These are phyloP conservation scores for Artibeus lituratus DNA, from an alignment of 2,797 vertebrate species.

Conservation along the genomic window DNA sequence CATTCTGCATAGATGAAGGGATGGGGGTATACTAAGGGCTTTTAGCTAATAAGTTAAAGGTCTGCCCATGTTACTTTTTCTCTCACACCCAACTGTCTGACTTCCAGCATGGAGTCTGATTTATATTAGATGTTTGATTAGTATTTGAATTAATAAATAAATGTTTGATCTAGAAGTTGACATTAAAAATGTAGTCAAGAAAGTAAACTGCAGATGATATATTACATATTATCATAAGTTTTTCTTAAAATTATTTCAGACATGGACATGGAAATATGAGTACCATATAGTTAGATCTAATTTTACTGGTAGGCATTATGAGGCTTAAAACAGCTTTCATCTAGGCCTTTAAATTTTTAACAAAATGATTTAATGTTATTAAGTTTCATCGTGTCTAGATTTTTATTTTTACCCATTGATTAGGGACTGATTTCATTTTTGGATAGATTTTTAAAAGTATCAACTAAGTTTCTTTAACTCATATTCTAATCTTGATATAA, in stretches of 20 bases:
- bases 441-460: background rate
- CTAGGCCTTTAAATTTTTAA: background rate
- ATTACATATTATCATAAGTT: background rate
- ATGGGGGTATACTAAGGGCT: background rate
- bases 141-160: background rate
- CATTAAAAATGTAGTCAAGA: background rate
- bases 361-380: background rate
- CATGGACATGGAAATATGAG: background rate
- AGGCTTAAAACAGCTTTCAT: background rate
- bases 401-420: background rate
- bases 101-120: background rate
- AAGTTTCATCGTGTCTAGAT: background rate
- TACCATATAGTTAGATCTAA: background rate
- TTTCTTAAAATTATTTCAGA: background rate
- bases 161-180: background rate
- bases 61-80: background rate
- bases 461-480: background rate
- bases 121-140: background rate
- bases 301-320: background rate
- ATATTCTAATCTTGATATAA: background rate
- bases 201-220: background rate
- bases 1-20: background rate
- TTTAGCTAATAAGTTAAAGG: background rate
- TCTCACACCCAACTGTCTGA: background rate
- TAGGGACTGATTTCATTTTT: background rate